Base-by-base conservation (phyloP, 2,888 invertebrate species). In the Physocephala rufipes region DNA sequence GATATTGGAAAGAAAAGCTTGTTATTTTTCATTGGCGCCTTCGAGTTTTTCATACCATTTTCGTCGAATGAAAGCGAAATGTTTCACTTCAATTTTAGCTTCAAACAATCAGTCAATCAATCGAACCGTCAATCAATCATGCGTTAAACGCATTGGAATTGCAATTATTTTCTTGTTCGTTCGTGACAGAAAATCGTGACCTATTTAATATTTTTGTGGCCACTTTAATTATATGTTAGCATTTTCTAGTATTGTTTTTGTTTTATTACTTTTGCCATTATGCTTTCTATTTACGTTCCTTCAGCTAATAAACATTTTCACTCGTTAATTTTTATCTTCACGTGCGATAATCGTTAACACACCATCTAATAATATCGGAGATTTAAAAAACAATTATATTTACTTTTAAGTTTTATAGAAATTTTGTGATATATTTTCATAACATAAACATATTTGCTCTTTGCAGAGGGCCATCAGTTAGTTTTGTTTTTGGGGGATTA, bases 41-140 rank as follows among this genome's bases (percentile, higher is more conserved):
- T 36, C 9, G 28, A 12, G 26, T 19, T 53, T 36, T 36, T 36
- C 36, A 36, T 36, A 9, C 15, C 43, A 24, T 67, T 47, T 47
- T 26, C 67, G 74, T 75, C 78, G 78, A 80, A 81, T 77, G 80
- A 80, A 80, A 80, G 81, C 79, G 80, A 81, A 81, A 77, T 74
- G 68, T 21, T 53, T 53, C 24, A 12, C 24, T n/a, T 13, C 21
- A 21, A n/a, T n/a, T n/a, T n/a, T n/a, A 3, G 19, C 7, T 19
- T 26, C 16, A 26, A 64, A 21, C 49, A 47, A 21, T 45, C 21
- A 45, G 77, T 78, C 71, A 36, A 73, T 73, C 74, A 74, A 79
- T 80, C 80, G 24, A 1, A 9, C 79, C 74, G 67, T 73, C 67
- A 74, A 74, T 74, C 78, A 74, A 74, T 73, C 76, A 77, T 76